These are phyloP conservation scores for Microtus oregoni DNA, from an alignment of 2,113 vertebrate species.

Conservation along the genomic window DNA sequence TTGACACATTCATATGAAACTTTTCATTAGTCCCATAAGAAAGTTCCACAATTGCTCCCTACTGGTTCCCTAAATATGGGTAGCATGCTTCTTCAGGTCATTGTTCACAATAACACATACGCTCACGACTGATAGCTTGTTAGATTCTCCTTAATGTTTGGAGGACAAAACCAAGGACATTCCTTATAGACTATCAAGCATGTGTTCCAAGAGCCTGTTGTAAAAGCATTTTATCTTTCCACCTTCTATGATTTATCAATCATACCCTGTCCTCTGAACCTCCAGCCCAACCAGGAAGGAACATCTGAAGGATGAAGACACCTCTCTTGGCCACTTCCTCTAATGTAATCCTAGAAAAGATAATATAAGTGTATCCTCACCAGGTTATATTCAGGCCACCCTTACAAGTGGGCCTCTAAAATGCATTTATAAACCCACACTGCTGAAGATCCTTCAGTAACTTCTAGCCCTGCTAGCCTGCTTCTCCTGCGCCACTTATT, in stretches of 20 bases:
- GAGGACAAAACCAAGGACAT: neutral
- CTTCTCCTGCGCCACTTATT: neutral
- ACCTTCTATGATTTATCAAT: neutral
- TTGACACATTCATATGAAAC: neutral
- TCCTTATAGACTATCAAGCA: neutral
- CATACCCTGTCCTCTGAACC: neutral
- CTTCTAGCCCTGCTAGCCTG: neutral
- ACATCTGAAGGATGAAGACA: neutral
- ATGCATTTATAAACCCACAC: neutral
- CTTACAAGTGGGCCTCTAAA: neutral
- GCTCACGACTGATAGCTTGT: neutral
- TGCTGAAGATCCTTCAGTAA: neutral
- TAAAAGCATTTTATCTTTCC: neutral
- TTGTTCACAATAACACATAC: neutral
- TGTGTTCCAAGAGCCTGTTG: neutral
- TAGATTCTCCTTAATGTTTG: neutral
- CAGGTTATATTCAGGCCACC: neutral
- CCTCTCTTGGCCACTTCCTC: neutral
- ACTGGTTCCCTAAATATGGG: neutral
- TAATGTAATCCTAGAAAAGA: neutral
- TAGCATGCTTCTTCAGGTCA: slow-evolving; percentile 3
- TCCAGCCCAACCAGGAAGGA: neutral
- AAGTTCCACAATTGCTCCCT: neutral
- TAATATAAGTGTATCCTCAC: neutral
- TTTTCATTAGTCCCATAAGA: neutral